These are phyloP conservation scores for Rhynchopsitta pachyrhyncha DNA, from an alignment of 2,113 vertebrate species.

Conservation along the genomic window DNA sequence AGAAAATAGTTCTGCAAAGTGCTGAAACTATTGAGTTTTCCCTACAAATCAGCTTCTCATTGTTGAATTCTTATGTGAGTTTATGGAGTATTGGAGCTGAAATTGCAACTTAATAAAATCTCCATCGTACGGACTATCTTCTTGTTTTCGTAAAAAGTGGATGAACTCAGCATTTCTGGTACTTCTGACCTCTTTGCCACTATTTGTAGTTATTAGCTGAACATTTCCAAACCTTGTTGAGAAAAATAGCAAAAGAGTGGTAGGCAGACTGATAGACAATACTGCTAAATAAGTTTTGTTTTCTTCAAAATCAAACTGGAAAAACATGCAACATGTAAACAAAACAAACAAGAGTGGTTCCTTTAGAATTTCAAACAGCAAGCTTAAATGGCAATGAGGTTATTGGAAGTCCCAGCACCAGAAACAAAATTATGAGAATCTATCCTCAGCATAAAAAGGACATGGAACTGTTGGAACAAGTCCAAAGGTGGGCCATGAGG, in stretches of 20 bases:
- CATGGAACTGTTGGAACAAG: no score
- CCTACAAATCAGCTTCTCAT: background rate
- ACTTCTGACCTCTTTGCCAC: background rate
- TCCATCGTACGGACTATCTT: background rate
- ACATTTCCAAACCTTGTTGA: background rate
- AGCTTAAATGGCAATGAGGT: background rate
- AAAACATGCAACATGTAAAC: background rate
- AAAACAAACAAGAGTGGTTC: background rate
- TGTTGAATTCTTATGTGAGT: background rate
- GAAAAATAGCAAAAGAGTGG: background rate
- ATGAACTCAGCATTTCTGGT: background rate
- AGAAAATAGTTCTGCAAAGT: background rate
- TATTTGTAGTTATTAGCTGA: background rate
- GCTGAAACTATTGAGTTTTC: background rate
- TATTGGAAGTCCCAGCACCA: fast-evolving
- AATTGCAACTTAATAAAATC: background rate
- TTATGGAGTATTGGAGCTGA: background rate
- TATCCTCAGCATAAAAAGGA: background rate
- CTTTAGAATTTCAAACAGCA: background rate
- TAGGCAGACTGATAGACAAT: background rate
- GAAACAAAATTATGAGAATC: background rate
- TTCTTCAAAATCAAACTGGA: background rate
- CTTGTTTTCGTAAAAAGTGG: background rate
- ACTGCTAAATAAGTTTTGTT: background rate
- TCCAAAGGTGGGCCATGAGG: no score